Evolutionary conservation across 2,113 vertebrate species (phyloP), one percentile per base, ranked within the genome.

Genomic region (Strix uralensis): DNA sequence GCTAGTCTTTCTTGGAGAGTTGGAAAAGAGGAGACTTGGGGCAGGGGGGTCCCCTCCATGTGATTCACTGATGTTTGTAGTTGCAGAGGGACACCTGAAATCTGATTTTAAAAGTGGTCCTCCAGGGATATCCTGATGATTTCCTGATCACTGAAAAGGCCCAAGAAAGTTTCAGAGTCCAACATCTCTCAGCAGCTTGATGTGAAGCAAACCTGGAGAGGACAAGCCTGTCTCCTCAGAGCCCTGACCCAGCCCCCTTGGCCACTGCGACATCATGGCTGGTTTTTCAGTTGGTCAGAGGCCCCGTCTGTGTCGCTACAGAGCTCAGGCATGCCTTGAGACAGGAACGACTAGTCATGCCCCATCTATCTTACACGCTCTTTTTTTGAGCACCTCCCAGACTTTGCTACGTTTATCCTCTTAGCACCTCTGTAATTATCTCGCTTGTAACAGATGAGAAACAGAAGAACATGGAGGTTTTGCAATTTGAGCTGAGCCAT

Each of bases 401-500:
- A 74, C 57, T 73, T 92, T 36, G 42, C 74, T 80, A 9, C 3
- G 0, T 95, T 93, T 92, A 90, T 96, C 85, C 92, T 96, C 93
- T 92, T 93, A 96, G 79, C 79, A 92, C 93, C 90, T 96, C 93
- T 94, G 85, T 96, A 93, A 96, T 95, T 95, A 87, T 90, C 84
- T 91, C 55, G 44, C 87, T 75, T 80, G 77, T 92, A 80, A 70
- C 67, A 90, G 79, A 88, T 44, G 93, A 94, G 92, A 88, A 94
- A 75, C 70, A 85, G 94, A 71, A 92, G 91, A 94, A 85, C 81
- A 26, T 5, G 70, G 91, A 87, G 54, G 30, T 94, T 95, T 94
- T 89, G 94, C 86, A 94, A 75, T 85, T 89, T 90, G 73, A 94
- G 81, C 91, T 72, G 78, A 65, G 74, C 77, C 21, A 13, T 3